These are phyloP conservation scores for Acrobasis consociella DNA, from an alignment of 2,888 invertebrate species.

Conservation along the genomic window DNA sequence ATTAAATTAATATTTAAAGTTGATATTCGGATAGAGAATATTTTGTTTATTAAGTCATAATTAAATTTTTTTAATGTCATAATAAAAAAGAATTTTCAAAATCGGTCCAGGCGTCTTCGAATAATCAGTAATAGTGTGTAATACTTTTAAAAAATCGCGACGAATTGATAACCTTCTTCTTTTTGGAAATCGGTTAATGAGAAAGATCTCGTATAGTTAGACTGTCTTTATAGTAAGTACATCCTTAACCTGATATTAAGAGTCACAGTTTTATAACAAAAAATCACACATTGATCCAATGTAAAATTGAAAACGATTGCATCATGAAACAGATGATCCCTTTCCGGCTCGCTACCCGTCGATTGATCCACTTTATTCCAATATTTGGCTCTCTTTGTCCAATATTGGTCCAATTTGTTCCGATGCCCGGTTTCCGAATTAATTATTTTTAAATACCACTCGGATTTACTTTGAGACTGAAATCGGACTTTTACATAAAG, in stretches of 20 bases:
- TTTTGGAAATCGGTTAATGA: too few relatives aligned
- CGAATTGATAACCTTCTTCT: too few relatives aligned
- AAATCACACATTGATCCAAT: not conserved
- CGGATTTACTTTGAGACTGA: not conserved
- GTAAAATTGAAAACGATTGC: not conserved
- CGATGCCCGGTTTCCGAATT: constrained; percentile 3
- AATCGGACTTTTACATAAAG: not conserved
- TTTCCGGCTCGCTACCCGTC: not conserved
- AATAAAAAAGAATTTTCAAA: too few relatives aligned
- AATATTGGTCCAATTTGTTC: constrained; percentile 8
- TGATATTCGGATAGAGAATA: too few relatives aligned
- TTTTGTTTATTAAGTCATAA: too few relatives aligned
- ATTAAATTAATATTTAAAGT: too few relatives aligned
- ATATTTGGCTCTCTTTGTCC: constrained; percentile 3
- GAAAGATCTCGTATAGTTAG: too few relatives aligned
- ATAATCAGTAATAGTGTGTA: too few relatives aligned
- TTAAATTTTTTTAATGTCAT: too few relatives aligned
- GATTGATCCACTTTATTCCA: constrained; percentile 4
- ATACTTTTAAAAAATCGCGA: too few relatives aligned
- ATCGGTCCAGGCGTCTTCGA: too few relatives aligned
- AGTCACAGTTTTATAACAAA: not conserved
- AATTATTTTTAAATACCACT: constrained; percentile 14
- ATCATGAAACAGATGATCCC: not conserved
- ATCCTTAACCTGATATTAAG: not conserved
- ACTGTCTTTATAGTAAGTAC: too few relatives aligned